Evolutionary conservation across 2,113 vertebrate genomes (phyloP).

Genomic region (Tringa solitaria): DNA sequence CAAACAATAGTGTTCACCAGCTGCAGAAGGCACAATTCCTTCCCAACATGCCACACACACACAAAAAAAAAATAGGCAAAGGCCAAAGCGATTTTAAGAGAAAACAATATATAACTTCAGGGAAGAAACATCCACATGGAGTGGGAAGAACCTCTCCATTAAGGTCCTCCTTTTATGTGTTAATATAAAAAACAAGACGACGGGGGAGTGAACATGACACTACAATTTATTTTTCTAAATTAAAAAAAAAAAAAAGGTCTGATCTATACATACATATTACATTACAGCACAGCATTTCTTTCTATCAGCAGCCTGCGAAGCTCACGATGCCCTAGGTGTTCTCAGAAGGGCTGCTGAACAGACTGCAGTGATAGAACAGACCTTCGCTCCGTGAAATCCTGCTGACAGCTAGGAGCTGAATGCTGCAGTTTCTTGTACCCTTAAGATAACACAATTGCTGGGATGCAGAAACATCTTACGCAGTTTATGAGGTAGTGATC

Average conservation of each 20-base stretch:
- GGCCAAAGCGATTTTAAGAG: neutral
- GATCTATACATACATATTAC: neutral
- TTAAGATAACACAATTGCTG: conserved; percentile 72
- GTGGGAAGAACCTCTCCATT: neutral
- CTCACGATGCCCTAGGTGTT: conserved; percentile 51
- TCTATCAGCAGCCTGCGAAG: conserved; percentile 8
- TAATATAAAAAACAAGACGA: neutral
- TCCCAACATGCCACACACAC: fast-evolving
- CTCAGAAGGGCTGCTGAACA: conserved; percentile 61
- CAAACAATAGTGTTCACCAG: neutral
- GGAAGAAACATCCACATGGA: neutral
- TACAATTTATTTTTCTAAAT: neutral
- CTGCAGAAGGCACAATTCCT: neutral
- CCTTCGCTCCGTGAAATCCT: conserved; percentile 48
- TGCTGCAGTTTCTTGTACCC: conserved; percentile 44
- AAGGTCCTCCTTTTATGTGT: neutral
- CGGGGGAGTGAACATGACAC: neutral
- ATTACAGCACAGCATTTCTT: neutral
- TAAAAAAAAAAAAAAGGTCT: neutral
- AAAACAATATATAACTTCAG: neutral
- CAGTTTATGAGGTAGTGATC: conserved; percentile 65
- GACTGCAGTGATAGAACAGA: conserved; percentile 56
- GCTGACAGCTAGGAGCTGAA: conserved; percentile 69
- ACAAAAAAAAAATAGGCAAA: fast-evolving
- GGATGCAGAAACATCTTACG: conserved; percentile 56